Conservation (phyloP, 2,113 vertebrate genomes). For the Varanus komodoensis region DNA sequence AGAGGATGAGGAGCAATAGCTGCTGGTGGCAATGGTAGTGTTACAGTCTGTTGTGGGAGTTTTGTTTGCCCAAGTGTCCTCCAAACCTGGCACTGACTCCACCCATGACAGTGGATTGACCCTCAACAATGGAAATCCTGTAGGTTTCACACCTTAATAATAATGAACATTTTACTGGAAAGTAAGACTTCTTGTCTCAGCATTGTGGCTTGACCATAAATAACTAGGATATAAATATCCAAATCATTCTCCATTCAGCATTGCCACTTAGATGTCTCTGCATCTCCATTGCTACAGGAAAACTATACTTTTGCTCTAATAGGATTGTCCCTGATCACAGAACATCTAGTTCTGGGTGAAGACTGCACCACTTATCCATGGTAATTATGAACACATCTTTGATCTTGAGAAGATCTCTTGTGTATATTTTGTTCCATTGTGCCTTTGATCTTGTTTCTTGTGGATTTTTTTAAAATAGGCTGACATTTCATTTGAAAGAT, state of each 20-base stretch:
- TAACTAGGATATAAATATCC: not conserved
- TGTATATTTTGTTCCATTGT: slow-evolving; percentile 85
- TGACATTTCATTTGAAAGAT: slow-evolving; percentile 74
- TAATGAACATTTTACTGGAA: not conserved
- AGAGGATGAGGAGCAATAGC: too few relatives aligned
- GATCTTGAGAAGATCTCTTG: slow-evolving; percentile 81
- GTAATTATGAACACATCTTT: slow-evolving; percentile 79
- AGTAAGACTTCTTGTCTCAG: not conserved
- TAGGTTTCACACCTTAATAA: not conserved
- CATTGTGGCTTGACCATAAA: not conserved
- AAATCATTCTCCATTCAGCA: slow-evolving; percentile 19
- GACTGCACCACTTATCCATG: slow-evolving; percentile 72
- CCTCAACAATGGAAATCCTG: not conserved
- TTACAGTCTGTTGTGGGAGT: too few relatives aligned
- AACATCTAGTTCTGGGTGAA: slow-evolving; percentile 75
- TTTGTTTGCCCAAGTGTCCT: too few relatives aligned
- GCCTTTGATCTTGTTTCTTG: slow-evolving; percentile 82
- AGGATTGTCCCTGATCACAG: slow-evolving; percentile 64
- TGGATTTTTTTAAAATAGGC: slow-evolving; percentile 28
- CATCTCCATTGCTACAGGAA: slow-evolving; percentile 42
- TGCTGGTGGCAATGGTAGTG: too few relatives aligned
- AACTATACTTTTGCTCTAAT: slow-evolving; percentile 23
- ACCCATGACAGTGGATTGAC: too few relatives aligned
- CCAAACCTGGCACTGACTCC: not conserved
- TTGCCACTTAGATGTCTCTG: slow-evolving; percentile 54